Conservation (phyloP, 2,888 invertebrate species). For the Nomada flava region DNA sequence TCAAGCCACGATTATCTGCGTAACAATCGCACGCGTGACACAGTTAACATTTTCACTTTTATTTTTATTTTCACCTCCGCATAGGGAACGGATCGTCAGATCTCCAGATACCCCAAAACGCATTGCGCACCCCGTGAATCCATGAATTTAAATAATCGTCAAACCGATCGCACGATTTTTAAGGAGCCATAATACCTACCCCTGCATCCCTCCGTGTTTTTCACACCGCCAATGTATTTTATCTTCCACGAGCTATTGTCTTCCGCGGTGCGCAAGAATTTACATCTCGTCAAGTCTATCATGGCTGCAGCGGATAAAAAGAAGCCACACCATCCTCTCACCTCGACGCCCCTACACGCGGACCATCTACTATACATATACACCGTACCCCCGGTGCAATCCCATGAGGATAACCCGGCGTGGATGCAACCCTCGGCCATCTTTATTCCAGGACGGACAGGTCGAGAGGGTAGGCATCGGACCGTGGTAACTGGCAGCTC, state of each 20-base stretch:
- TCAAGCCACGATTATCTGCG: not conserved
- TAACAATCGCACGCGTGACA: too few relatives aligned
- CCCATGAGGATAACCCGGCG: conserved; percentile 76
- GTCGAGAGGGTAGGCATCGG: conserved; percentile 83
- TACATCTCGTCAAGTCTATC: conserved; percentile 68
- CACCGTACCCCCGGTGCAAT: conserved; percentile 69
- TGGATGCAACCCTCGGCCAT: conserved; percentile 77
- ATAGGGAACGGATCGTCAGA: too few relatives aligned
- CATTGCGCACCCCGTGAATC: too few relatives aligned
- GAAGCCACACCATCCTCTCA: not conserved
- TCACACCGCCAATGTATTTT: not conserved
- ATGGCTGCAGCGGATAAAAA: conserved; percentile 36
- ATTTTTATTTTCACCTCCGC: too few relatives aligned
- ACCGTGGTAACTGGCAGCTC: conserved; percentile 83
- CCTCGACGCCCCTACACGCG: conserved; percentile 22
- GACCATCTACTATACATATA: conserved; percentile 24
- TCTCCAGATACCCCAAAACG: too few relatives aligned
- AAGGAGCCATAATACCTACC: not conserved
- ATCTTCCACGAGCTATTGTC: conserved; percentile 43
- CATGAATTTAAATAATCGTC: not conserved
- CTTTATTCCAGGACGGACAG: conserved; percentile 82
- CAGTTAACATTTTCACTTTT: not conserved
- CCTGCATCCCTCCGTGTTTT: not conserved
- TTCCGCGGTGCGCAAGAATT: conserved; percentile 51
- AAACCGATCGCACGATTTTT: conserved; percentile 22